Evolutionary conservation across 2,113 vertebrate species (phyloP), one percentile per base, ranked within the genome.

Genomic region (human (Homo sapiens)): DNA sequence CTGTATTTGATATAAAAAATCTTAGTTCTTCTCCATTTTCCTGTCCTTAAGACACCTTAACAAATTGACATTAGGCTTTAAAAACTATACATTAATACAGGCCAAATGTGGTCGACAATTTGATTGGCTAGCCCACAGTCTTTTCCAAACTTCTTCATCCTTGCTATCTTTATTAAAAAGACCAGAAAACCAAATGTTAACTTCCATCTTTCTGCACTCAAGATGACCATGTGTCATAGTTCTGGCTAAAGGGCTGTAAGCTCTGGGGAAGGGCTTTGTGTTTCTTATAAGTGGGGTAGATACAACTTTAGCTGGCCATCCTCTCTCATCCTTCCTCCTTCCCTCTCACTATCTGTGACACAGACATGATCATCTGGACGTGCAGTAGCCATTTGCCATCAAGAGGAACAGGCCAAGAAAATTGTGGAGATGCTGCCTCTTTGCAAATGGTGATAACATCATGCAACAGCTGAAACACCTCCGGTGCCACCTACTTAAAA

Each of bases 41-140:
- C 32, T 96, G 12, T 96, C 70, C 50, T 88, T 90, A 40, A 76
- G 59, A 82, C 82, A 94, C 12, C 25, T 86, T 82, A 59, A 92
- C 22, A 70, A 66, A 82, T n/a, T 85, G 64, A 83, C 14, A 50
- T 84, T 50, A 45, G n/a, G 35, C 38, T 68, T 78, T 97, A 50
- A 90, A 87, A 91, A 16, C 30, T 84, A 50, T 9, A 79, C 10
- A n/a, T 75, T 88, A 84, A 80, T 50, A 55, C 18, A 82, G 45
- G 30, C 25, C 52, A 83, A 86, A 68, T 7, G 12, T 59, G 48
- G n/a, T 18, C 38, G 59, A 64, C 13, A 48, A 45, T 70, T 70
- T 87, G 20, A 76, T 0, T 86, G 68, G 32, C 40, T 82, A n/a
- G 45, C 35, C 88, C 66, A 45, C 7, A 40, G 11, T 3, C 13